phyloP scores from a whole-genome alignment of 2,113 vertebrate genomes.

The Pterocles gutturalis region DNA sequence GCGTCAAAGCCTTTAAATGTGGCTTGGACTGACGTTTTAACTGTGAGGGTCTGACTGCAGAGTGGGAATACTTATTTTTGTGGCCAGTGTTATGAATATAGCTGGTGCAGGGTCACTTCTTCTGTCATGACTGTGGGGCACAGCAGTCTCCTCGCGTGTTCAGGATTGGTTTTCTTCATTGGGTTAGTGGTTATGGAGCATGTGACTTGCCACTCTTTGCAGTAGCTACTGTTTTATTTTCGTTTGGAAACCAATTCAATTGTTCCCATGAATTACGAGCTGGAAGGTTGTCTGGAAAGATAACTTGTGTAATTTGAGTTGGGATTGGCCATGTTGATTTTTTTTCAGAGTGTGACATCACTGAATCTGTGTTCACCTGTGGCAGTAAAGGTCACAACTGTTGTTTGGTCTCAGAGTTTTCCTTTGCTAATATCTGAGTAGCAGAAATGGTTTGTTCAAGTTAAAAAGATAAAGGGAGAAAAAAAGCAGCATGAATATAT shows the following conservation, averaged over 20 bases:
- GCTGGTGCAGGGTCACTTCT: neutral
- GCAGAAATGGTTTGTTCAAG: neutral
- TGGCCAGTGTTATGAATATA: rapidly evolving
- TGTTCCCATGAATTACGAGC: neutral
- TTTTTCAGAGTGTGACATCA: neutral
- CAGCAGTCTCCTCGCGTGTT: neutral
- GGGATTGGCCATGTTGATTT: rapidly evolving
- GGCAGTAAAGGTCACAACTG: neutral
- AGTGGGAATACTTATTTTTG: neutral
- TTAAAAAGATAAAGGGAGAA: neutral
- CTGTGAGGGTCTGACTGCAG: neutral
- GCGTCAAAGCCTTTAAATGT: rapidly evolving
- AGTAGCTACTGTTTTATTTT: neutral
- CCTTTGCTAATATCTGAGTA: neutral
- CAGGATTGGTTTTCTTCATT: neutral
- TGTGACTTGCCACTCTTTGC: neutral
- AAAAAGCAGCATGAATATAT: rapidly evolving
- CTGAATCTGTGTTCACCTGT: neutral
- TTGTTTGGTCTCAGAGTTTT: neutral
- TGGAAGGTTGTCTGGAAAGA: neutral
- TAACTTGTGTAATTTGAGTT: neutral
- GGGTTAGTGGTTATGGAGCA: neutral
- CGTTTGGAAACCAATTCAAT: neutral
- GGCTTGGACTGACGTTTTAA: too few species aligned
- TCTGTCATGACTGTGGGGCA: rapidly evolving